A percentile compares a stretch with the other conserved stretches of the same genome.
These are phyloP conservation scores for Orchesella cincta DNA, from an alignment of 1,140 invertebrate species.

Conservation along the genomic window DNA sequence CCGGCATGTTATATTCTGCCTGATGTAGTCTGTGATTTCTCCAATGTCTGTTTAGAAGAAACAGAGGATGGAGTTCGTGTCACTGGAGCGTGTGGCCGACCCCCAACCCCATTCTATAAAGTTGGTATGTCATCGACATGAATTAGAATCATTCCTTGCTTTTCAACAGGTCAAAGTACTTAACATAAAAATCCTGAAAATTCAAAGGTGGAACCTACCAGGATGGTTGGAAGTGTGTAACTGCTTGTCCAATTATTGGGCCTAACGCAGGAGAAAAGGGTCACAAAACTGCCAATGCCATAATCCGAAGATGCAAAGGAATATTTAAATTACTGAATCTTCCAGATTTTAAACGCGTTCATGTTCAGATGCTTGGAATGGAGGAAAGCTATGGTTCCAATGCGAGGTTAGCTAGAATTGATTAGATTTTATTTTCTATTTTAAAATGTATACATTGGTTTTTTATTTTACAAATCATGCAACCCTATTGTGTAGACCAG, in stretches of 20 bases:
- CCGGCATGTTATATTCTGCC: conserved; percentile 60
- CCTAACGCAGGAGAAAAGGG: conserved; percentile 58
- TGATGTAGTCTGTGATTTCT: conserved; percentile 62
- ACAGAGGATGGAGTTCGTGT: conserved; percentile 56
- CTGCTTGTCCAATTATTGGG: conserved; percentile 59
- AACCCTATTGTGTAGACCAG: conserved; percentile 31
- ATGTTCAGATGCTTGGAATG: conserved; percentile 59
- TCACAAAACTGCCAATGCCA: conserved; percentile 59
- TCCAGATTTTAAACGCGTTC: conserved; percentile 56
- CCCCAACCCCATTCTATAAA: conserved; percentile 59
- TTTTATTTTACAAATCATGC: no score
- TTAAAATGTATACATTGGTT: no score
- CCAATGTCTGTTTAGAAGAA: conserved; percentile 56
- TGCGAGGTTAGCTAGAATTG: conserved; percentile 48
- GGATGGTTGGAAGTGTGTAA: conserved; percentile 58
- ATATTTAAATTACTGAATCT: conserved; percentile 58
- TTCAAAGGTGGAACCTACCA: conserved; percentile 57
- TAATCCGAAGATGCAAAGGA: conserved; percentile 56
- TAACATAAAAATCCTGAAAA: no score
- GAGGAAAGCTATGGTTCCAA: conserved; percentile 59
- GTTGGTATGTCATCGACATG: conserved; percentile 52
- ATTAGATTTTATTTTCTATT: not conserved
- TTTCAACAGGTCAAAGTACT: no score
- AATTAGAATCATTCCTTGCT: conserved; percentile 6
- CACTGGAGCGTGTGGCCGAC: conserved; percentile 58